Evolutionary conservation across 1,140 invertebrate genomes (phyloP).

Genomic region (Sarcophaga peregrina): DNA sequence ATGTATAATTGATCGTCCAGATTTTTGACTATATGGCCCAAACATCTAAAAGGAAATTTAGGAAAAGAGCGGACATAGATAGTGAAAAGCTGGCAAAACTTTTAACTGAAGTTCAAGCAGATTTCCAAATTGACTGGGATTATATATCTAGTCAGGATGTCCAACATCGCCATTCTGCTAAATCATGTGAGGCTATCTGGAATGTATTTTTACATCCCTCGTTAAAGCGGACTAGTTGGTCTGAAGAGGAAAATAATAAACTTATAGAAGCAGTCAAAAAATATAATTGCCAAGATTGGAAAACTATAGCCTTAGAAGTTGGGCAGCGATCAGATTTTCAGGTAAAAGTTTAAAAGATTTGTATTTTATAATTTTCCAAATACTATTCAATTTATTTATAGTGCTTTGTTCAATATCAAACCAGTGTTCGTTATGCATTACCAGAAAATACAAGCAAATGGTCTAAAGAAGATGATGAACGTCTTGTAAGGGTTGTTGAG

Average conservation of each 20-base stretch:
- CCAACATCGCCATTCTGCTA: constrained; percentile 67
- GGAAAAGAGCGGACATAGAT: constrained; percentile 19
- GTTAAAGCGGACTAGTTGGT: constrained; percentile 74
- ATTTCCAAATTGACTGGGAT: constrained; percentile 61
- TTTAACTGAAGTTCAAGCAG: constrained; percentile 46
- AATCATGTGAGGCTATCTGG: constrained; percentile 75
- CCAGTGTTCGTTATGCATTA: constrained; percentile 60
- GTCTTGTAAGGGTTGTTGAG: constrained; percentile 69
- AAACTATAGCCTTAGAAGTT: constrained; percentile 70
- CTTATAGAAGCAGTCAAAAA: constrained; percentile 68
- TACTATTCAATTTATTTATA: neutral
- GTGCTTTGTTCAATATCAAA: constrained; percentile 74
- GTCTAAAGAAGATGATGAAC: constrained; percentile 72
- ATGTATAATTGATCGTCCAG: neutral
- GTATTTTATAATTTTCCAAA: neutral
- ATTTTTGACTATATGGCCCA: constrained; percentile 33
- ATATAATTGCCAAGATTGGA: constrained; percentile 73
- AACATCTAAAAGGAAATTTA: neutral
- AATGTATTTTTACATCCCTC: constrained; percentile 74
- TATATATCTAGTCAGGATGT: constrained; percentile 67
- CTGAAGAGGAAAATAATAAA: constrained; percentile 69
- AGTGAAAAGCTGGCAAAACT: constrained; percentile 40
- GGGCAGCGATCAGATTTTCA: constrained; percentile 73
- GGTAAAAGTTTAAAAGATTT: neutral
- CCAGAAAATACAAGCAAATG: constrained; percentile 67